Base-by-base conservation (phyloP, 2,888 invertebrate species). In the Drosophila colorata region DNA sequence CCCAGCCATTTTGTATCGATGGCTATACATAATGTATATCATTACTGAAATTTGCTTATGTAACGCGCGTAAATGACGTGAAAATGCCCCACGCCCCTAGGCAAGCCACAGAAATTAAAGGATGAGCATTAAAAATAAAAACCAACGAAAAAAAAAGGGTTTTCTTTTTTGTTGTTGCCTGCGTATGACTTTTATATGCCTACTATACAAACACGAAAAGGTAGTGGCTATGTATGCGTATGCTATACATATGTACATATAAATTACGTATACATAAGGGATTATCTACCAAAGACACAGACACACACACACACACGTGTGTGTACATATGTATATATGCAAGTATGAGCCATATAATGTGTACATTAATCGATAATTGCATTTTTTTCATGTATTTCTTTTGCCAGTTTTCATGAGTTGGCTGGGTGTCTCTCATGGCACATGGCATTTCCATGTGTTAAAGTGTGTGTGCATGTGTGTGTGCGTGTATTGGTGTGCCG, bases 281-380 rank as follows among this genome's bases (percentile, higher is more conserved):
- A 69, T 83, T 83, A 85, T 85, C 81, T 83, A 70, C 74, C 67
- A 78, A 53, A 76, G 65, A 67, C 52, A 68, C 57, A 61, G 53
- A 64, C 56, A 63, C 41, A 28, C 47, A 41, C 16, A 28, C 37
- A 28, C 5, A 18, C 8, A 33, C 40, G n/a, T 52, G 33, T 35
- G 8, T 56, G n/a, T 51, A 41, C 52, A n/a, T 47, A 31, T 57
- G 41, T 46, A 33, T 38, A 55, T 53, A 38, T 55, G 23, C 44
- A 43, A 68, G 61, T 69, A 69, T 76, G 87, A 65, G 80, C 71
- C 75, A 87, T 83, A 80, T 78, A 88, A 88, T 88, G 85, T 87
- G 82, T 70, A 79, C 87, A 86, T 86, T 86, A 86, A 86, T 86
- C 85, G 89, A 86, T 86, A 86, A 86, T 88, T 86, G 85, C 87